A percentile compares a stretch with the other conserved stretches of the same genome.
phyloP scores from a whole-genome alignment of 2,797 vertebrate species.

The Macropus fuliginosus region DNA sequence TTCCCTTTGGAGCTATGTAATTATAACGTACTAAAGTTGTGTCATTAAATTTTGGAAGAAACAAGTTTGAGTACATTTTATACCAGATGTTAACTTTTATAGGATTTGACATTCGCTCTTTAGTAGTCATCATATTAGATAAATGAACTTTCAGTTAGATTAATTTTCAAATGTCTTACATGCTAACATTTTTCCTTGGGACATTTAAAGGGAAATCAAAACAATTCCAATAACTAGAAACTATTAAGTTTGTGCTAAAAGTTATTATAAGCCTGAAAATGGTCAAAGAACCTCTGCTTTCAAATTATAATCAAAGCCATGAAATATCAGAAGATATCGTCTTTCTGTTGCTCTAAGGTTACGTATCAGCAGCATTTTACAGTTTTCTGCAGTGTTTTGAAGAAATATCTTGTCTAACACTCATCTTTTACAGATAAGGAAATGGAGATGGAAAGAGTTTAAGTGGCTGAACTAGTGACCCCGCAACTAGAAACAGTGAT shows the following conservation, averaged over 20 bases:
- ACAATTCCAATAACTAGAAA: background rate
- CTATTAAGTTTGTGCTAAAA: conserved; percentile 8
- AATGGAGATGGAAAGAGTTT: background rate
- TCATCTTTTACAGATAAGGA: background rate
- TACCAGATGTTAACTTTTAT: background rate
- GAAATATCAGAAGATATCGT: background rate
- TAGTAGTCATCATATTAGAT: background rate
- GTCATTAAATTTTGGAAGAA: background rate
- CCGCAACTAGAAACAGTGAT: background rate
- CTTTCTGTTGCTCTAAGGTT: background rate
- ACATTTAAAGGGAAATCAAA: background rate
- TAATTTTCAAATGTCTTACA: conserved; percentile 34
- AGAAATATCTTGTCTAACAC: background rate
- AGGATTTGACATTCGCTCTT: background rate
- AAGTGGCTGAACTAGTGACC: background rate
- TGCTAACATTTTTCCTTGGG: conserved; percentile 8
- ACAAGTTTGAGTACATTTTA: background rate
- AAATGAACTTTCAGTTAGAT: conserved; percentile 33
- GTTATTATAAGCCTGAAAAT: background rate
- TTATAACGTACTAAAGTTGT: background rate
- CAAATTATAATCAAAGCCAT: background rate
- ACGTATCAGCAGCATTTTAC: background rate
- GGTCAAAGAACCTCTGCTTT: background rate
- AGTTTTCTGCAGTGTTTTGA: background rate
- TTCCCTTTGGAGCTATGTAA: background rate